Conservation (phyloP, 2,113 vertebrate genomes). For the Rutilus rutilus region DNA sequence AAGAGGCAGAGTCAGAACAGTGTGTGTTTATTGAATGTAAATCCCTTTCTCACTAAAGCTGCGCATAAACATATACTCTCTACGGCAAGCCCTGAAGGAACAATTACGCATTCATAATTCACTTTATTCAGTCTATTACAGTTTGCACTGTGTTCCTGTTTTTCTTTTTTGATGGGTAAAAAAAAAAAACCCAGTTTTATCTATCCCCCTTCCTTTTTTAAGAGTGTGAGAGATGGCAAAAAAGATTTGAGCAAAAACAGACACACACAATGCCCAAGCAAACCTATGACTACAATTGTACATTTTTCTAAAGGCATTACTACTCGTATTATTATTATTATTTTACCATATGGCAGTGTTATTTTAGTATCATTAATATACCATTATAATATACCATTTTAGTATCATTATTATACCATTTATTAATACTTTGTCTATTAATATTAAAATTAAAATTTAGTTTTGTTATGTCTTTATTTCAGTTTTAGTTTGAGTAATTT, state of each 20-base stretch:
- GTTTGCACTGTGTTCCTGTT: neutral
- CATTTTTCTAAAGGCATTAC: neutral
- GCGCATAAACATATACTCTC: neutral
- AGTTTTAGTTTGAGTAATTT: too few species aligned
- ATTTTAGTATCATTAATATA: neutral
- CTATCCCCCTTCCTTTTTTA: neutral
- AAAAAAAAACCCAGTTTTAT: neutral
- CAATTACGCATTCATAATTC: neutral
- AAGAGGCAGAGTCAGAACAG: neutral
- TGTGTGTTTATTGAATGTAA: neutral
- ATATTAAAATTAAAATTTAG: neutral
- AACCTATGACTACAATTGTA: neutral
- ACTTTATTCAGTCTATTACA: slow-evolving; percentile 9
- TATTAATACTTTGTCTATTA: neutral
- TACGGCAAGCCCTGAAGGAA: neutral
- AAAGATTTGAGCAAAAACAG: neutral
- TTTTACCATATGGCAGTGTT: neutral
- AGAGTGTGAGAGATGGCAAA: neutral
- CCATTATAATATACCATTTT: neutral
- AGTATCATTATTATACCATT: neutral
- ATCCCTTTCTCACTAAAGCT: neutral
- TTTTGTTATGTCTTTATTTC: too few species aligned
- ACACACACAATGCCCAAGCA: neutral
- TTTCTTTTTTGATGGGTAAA: neutral
- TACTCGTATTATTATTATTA: neutral